Percentiles rank a stretch among this genome's conserved stretches.
These are phyloP conservation scores for Podarcis raffonei DNA, from an alignment of 2,113 vertebrate genomes.

Conservation along the genomic window DNA sequence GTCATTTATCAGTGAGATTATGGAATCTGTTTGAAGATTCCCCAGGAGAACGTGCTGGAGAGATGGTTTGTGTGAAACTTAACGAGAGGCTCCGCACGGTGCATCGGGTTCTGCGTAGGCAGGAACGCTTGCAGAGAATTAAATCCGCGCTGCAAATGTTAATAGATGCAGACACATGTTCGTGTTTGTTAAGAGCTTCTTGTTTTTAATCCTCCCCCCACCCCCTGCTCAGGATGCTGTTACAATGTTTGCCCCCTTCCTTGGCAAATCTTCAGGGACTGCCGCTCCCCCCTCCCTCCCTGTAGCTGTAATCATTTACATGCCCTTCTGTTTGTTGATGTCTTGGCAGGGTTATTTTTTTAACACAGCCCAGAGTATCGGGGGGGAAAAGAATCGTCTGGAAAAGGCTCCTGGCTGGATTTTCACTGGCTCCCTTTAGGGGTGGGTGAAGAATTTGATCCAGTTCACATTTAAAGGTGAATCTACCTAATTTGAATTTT, in stretches of 20 bases:
- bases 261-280: slow-evolving; percentile 52
- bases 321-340: neutral
- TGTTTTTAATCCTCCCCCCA: slow-evolving; percentile 68
- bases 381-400: neutral
- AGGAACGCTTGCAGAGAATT: slow-evolving; percentile 71
- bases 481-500: no score
- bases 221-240: slow-evolving; percentile 54
- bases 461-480: no score
- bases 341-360: neutral
- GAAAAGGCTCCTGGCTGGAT: neutral
- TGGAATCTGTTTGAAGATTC: slow-evolving; percentile 73
- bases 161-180: slow-evolving; percentile 85
- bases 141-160: slow-evolving; percentile 80
- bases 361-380: neutral
- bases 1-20: slow-evolving; percentile 77
- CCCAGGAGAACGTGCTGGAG: slow-evolving; percentile 69
- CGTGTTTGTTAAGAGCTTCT: slow-evolving; percentile 72
- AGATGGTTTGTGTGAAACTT: slow-evolving; percentile 68
- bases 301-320: neutral
- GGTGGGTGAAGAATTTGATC: neutral
- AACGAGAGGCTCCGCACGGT: slow-evolving; percentile 74
- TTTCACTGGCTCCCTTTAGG: neutral
- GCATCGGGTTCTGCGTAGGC: slow-evolving; percentile 66
- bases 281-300: neutral
- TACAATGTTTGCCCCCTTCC: slow-evolving; percentile 35